phyloP scores from a whole-genome alignment of 1,140 invertebrate genomes.

The Drosophila orosa region DNA sequence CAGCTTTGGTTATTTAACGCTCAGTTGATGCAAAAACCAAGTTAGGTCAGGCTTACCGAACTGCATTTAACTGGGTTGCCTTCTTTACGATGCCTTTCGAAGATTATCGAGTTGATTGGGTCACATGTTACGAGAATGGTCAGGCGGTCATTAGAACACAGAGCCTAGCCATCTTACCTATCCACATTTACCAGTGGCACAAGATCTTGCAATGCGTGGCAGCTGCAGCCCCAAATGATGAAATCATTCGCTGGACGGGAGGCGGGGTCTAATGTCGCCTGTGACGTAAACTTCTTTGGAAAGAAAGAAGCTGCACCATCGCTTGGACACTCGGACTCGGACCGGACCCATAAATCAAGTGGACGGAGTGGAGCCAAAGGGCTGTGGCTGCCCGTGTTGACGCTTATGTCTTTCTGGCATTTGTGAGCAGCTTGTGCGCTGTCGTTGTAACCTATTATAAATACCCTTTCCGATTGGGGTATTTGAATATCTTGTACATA shows the following conservation, averaged over 20 bases:
- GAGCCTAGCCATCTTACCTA: not conserved
- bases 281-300: conserved; percentile 40
- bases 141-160: conserved; percentile 25
- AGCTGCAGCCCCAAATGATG: conserved; percentile 33
- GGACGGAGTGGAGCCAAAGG: conserved; percentile 29
- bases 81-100: not conserved
- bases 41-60: conserved; percentile 7
- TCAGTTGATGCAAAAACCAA: conserved; percentile 6
- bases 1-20: conserved; percentile 2
- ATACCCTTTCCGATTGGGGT: not conserved
- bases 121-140: conserved; percentile 17
- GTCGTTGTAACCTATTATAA: conserved; percentile 24
- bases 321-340: conserved; percentile 15
- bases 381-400: conserved; percentile 35
- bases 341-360: conserved; percentile 38
- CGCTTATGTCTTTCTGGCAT: conserved; percentile 34
- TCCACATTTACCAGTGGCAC: conserved; percentile 2
- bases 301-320: conserved; percentile 36
- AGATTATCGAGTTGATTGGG: conserved; percentile 27
- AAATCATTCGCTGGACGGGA: conserved; percentile 27
- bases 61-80: conserved; percentile 20
- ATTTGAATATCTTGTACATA: not conserved
- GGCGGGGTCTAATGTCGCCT: conserved; percentile 20
- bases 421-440: conserved; percentile 55
- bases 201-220: conserved; percentile 26